A percentile compares a stretch with the other conserved stretches of the same genome.
phyloP scores from a whole-genome alignment of 2,113 vertebrate genomes.

The Pterophyllum scalare region DNA sequence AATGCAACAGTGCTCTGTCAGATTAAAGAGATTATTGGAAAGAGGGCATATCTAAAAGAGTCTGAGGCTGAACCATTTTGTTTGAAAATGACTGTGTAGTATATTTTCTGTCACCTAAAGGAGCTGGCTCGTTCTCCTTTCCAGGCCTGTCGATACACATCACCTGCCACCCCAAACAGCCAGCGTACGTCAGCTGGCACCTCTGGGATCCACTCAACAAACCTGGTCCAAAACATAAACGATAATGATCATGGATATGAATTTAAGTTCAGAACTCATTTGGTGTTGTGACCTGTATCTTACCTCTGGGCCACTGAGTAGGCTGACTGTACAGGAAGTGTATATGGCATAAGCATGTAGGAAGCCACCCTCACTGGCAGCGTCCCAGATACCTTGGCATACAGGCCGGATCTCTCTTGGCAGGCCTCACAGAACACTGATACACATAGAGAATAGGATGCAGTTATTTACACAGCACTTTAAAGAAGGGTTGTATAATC shows the following conservation, averaged over 20 bases:
- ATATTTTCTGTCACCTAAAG: conserved; percentile 47
- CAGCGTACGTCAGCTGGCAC: conserved; percentile 87
- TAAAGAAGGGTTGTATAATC: not conserved
- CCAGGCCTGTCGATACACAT: conserved; percentile 82
- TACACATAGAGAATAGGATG: conserved; percentile 13
- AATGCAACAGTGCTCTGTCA: not conserved
- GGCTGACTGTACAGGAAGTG: conserved; percentile 87
- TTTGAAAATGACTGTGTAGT: not conserved
- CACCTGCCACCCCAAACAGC: conserved; percentile 81
- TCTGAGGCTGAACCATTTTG: not conserved
- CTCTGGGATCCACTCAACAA: conserved; percentile 91
- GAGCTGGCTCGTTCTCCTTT: conserved; percentile 9
- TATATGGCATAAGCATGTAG: conserved; percentile 88
- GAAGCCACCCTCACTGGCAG: conserved; percentile 87
- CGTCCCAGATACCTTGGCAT: conserved; percentile 79
- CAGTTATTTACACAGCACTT: not conserved
- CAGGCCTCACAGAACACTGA: conserved; percentile 85
- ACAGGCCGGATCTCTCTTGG: conserved; percentile 78
- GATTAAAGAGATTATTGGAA: not conserved
- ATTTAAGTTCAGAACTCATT: not conserved
- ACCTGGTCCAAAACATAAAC: conserved; percentile 63
- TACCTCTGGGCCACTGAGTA: conserved; percentile 85
- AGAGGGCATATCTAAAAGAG: not conserved
- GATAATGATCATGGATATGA: not conserved
- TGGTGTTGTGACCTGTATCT: conserved; percentile 24